phyloP scores from a whole-genome alignment of 23 tunicate species.

The Trididemnum clinides region DNA sequence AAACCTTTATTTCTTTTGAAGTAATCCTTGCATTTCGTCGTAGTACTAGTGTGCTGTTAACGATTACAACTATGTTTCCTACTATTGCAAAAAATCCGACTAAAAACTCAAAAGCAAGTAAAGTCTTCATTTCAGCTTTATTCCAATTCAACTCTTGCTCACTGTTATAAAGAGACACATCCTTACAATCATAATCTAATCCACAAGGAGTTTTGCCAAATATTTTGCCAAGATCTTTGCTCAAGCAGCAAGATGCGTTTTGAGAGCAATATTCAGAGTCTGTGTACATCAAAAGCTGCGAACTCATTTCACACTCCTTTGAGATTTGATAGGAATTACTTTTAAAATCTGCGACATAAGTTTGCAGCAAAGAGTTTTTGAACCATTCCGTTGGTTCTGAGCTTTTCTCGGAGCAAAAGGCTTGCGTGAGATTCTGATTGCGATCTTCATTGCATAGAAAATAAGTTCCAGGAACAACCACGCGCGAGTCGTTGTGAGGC shows the following conservation, averaged over 20 bases:
- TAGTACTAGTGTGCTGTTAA: not conserved
- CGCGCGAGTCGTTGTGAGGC: too few species aligned
- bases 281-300: not conserved
- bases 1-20: constrained; percentile 1
- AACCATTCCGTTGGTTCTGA: not conserved
- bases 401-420: not conserved
- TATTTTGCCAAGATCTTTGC: not conserved
- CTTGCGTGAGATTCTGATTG: not conserved
- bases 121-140: not conserved
- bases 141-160: not conserved
- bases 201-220: constrained; percentile 13
- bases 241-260: not conserved
- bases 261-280: not conserved
- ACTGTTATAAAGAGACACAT: not conserved
- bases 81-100: not conserved
- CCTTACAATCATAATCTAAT: not conserved
- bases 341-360: not conserved
- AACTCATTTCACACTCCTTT: not conserved
- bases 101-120: not conserved
- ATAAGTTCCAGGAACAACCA: constrained; percentile 8
- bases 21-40: not conserved
- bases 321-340: not conserved
- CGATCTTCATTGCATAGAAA: not conserved
- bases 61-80: not conserved
- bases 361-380: not conserved